phyloP scores from a whole-genome alignment of 2,888 invertebrate species.

The Acleris literana region DNA sequence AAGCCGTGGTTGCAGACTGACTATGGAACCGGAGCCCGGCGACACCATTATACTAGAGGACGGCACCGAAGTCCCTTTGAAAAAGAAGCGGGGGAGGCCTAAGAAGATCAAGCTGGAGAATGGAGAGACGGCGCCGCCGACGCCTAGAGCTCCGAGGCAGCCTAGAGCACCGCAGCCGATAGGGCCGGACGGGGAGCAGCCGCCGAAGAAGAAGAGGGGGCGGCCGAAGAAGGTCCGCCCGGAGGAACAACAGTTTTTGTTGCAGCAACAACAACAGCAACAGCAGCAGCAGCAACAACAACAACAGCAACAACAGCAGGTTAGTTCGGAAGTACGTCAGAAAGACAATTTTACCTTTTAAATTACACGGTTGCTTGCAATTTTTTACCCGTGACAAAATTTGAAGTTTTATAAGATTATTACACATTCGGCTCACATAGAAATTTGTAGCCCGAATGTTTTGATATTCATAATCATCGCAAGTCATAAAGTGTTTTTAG shows the following conservation, averaged over 20 bases:
- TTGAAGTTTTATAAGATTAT: too few species aligned
- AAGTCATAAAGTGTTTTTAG: too few species aligned
- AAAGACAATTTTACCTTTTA: not conserved
- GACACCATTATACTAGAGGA: slow-evolving; percentile 84
- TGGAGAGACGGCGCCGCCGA: slow-evolving; percentile 85
- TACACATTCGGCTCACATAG: too few species aligned
- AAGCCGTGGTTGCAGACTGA: slow-evolving; percentile 65
- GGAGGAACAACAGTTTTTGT: slow-evolving; percentile 83
- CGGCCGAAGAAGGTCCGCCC: slow-evolving; percentile 93
- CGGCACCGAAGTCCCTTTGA: slow-evolving; percentile 87
- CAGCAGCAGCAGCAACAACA: too few species aligned
- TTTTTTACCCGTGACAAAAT: too few species aligned
- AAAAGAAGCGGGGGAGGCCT: slow-evolving; percentile 95
- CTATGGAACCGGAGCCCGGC: slow-evolving; percentile 80
- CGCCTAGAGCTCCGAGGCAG: slow-evolving; percentile 77
- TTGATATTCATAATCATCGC: too few species aligned
- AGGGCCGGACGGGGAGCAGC: slow-evolving; percentile 67
- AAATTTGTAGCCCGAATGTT: too few species aligned
- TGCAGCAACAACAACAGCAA: slow-evolving; percentile 57
- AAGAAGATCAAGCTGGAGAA: slow-evolving; percentile 90
- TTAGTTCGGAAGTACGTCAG: slow-evolving; percentile 14
- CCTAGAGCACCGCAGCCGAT: slow-evolving; percentile 60
- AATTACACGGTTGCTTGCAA: too few species aligned
- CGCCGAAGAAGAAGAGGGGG: slow-evolving; percentile 94
- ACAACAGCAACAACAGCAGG: slow-evolving; percentile 43